Conservation (phyloP, 1,140 invertebrate species). For the Pseudomyrmex dendroicus region DNA sequence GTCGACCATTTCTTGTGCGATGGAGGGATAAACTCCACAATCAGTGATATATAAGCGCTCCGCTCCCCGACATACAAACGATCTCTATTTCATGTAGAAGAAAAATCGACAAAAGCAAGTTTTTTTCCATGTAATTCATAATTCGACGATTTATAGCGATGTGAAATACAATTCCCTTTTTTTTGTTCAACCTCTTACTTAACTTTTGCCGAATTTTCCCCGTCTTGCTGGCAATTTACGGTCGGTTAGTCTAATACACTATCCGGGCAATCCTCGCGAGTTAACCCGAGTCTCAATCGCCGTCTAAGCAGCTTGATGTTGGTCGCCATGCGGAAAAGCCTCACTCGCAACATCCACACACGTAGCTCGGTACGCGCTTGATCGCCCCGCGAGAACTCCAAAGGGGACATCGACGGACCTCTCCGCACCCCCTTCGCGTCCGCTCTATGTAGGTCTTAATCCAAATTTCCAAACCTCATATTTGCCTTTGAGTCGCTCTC, state of each 20-base stretch:
- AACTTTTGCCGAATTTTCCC: not conserved
- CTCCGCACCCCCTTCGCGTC: not conserved
- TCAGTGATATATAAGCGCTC: too few relatives aligned
- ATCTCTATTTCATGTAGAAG: not conserved
- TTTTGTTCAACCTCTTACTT: not conserved
- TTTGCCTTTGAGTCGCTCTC: constrained; percentile 72
- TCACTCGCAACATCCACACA: constrained; percentile 38
- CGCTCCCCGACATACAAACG: not conserved
- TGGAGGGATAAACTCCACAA: too few relatives aligned
- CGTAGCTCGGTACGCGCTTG: not conserved
- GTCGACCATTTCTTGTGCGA: too few relatives aligned
- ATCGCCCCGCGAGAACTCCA: not conserved
- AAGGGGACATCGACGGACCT: constrained; percentile 52
- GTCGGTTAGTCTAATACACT: not conserved
- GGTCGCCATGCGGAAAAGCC: constrained; percentile 29
- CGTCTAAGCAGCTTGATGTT: constrained; percentile 73
- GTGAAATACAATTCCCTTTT: not conserved
- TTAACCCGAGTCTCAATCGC: constrained; percentile 49
- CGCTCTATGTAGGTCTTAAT: constrained; percentile 65
- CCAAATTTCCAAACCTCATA: constrained; percentile 76
- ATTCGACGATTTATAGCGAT: too few relatives aligned
- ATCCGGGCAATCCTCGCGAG: constrained; percentile 23
- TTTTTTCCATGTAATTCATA: too few relatives aligned
- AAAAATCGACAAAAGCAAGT: too few relatives aligned
- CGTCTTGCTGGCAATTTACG: not conserved